Conservation (phyloP, 2,797 vertebrate genomes). For the Coracias cyanogaster region DNA sequence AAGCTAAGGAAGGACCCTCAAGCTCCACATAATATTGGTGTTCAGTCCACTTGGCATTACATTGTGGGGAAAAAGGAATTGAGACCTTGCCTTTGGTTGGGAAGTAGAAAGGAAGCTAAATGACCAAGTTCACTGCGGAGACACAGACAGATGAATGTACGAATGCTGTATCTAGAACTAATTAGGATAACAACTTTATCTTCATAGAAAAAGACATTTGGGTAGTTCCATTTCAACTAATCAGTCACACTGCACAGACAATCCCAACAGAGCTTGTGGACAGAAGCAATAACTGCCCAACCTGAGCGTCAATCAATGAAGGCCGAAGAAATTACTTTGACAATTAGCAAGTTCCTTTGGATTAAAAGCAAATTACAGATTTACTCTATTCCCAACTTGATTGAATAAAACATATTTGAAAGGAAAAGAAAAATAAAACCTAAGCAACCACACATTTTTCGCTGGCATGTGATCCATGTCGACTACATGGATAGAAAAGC, state of each 20-base stretch:
- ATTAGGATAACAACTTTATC: not conserved
- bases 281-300: not conserved
- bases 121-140: fast-evolving
- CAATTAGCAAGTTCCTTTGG: not conserved
- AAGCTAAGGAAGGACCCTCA: not conserved
- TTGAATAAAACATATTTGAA: not conserved
- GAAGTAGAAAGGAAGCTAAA: not conserved
- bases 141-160: not conserved
- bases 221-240: not conserved
- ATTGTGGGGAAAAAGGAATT: not conserved
- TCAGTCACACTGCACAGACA: fast-evolving
- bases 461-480: fast-evolving
- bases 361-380: not conserved
- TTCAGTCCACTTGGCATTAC: not conserved
- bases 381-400: not conserved
- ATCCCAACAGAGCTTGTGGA: not conserved
- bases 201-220: not conserved
- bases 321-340: not conserved
- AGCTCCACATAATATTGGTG: not conserved
- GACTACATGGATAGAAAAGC: not conserved
- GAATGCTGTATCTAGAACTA: not conserved
- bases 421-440: not conserved
- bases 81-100: not conserved
- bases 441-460: not conserved
- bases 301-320: not conserved